Base-by-base conservation (phyloP, 37 sponge, comb jelly and placozoan genomes). In the Eunapius fragilis region DNA sequence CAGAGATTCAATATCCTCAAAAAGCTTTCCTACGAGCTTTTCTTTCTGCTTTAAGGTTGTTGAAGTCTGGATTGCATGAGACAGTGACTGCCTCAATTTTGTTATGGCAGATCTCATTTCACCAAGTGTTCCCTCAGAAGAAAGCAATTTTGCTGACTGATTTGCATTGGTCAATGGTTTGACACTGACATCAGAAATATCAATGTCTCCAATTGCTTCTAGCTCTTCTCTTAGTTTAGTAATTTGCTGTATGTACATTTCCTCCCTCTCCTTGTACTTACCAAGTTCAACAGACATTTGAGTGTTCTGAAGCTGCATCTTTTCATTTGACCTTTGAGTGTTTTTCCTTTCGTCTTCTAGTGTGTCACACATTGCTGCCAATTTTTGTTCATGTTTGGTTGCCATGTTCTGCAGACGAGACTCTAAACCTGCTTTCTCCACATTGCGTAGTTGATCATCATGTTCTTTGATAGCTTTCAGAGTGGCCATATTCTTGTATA, bases 21-120 rank as follows among this genome's bases (percentile, higher is more conserved):
- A 13, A 10, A 58, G 58, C 58, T 58, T 58, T 58, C 58, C 14
- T 19, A 58, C 17, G 1, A 58, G 58, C 14, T 17, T 58, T 19
- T 58, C 58, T 58, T 58, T 58, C 58, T 58, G 58, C 22, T 58
- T 58, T 17, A 58, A 58, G 58, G 58, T 58, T 58, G 14, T 19
- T 58, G 58, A 58, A 2, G 58, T 58, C 22, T 58, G 58, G 1
- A 58, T 13, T 58, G 58, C 58, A 58, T 17, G 58, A 58, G 58
- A 80, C 67, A 30, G 36, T 28, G 67, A 80, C 11, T 27, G 31
- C 36, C 67, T 80, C 68, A 90, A 33, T 22, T 85, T 77, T 76
- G 81, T 78, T 19, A 90, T 78, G 28, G 80, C 86, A 7, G 70
- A 68, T 73, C 79, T 85, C 90, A 90, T 90, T 75, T 90, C 76